Evolutionary conservation across 2,888 invertebrate genomes (phyloP), one percentile per base, ranked within the genome.

Genomic region (Alloscopus bannaensis): DNA sequence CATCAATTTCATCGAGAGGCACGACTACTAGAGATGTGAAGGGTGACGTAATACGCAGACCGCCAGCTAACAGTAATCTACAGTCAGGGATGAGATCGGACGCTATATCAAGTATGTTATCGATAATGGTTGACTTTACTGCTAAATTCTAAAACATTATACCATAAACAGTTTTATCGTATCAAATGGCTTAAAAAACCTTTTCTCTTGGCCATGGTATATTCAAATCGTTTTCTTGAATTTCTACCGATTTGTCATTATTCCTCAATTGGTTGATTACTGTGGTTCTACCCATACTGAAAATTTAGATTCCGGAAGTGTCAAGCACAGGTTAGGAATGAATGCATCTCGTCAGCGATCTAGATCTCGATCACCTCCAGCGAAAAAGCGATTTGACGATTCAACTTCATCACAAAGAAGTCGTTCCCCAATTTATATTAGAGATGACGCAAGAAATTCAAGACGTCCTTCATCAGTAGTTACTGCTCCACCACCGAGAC

Each of bases 81-180:
- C 55, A 76, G 16, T 78, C 78, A 0, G 45, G 71, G 1, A 78
- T 78, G 78, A 36, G 78, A 22, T 78, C 78, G 6, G 78, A 78
- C 42, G 40, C 22, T n/a, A 71, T 78, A 16, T 71, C 50, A n/a
- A 64, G 77, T 77, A 65, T 55, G 77, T 75, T 36, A n/a, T n/a
- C 29, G 50, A 8, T 50, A 50, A 50, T 50, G 16, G 18, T 11
- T 50, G 6, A n/a, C 20, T n/a, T n/a, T n/a, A n/a, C n/a, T n/a
- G n/a, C n/a, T n/a, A n/a, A n/a, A n/a, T n/a, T n/a, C n/a, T n/a
- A n/a, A n/a, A n/a, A n/a, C n/a, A n/a, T n/a, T n/a, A n/a, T n/a
- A n/a, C n/a, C n/a, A n/a, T n/a, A n/a, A n/a, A n/a, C n/a, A n/a
- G n/a, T n/a, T n/a, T n/a, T n/a, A n/a, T n/a, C n/a, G n/a, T n/a